phyloP scores from a whole-genome alignment of 1,140 invertebrate genomes.

The Contarinia nasturtii region DNA sequence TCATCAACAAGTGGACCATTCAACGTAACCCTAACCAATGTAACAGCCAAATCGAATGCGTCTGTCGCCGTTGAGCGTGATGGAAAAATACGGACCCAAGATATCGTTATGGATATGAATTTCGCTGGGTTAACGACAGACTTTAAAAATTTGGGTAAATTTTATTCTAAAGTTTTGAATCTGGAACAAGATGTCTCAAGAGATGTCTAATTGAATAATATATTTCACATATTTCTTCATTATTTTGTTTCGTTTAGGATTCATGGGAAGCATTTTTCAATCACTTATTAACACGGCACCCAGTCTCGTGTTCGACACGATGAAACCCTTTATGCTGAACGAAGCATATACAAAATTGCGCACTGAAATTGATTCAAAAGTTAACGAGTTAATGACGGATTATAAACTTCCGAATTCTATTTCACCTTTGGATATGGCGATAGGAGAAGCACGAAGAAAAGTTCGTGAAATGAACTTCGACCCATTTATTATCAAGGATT shows the following conservation, averaged over 20 bases:
- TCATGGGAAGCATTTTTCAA: slow-evolving; percentile 53
- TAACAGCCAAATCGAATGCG: slow-evolving; percentile 42
- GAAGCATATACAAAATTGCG: slow-evolving; percentile 51
- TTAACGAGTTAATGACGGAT: slow-evolving; percentile 41
- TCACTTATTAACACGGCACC: slow-evolving; percentile 59
- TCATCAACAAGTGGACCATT: slow-evolving; percentile 51
- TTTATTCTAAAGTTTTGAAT: background rate
- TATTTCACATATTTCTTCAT: no score
- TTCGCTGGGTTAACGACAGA: slow-evolving; percentile 60
- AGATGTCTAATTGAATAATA: no score
- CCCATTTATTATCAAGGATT: slow-evolving; percentile 49
- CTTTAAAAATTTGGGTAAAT: slow-evolving; percentile 45
- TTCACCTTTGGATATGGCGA: slow-evolving; percentile 60
- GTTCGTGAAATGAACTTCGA: slow-evolving; percentile 49
- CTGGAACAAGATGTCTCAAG: background rate
- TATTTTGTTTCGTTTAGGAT: slow-evolving; percentile 24
- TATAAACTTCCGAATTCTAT: slow-evolving; percentile 68
- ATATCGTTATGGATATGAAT: slow-evolving; percentile 58
- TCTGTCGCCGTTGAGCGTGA: slow-evolving; percentile 45
- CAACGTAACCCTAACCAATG: slow-evolving; percentile 47
- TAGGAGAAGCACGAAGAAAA: slow-evolving; percentile 48
- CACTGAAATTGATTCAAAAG: slow-evolving; percentile 39
- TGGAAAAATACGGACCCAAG: slow-evolving; percentile 52
- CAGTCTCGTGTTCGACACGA: slow-evolving; percentile 62
- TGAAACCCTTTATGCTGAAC: slow-evolving; percentile 61